Percentiles rank a stretch among this genome's conserved stretches.
Evolutionary conservation across 2,113 vertebrate species (phyloP).

Genomic region (Seriola aureovittata): DNA sequence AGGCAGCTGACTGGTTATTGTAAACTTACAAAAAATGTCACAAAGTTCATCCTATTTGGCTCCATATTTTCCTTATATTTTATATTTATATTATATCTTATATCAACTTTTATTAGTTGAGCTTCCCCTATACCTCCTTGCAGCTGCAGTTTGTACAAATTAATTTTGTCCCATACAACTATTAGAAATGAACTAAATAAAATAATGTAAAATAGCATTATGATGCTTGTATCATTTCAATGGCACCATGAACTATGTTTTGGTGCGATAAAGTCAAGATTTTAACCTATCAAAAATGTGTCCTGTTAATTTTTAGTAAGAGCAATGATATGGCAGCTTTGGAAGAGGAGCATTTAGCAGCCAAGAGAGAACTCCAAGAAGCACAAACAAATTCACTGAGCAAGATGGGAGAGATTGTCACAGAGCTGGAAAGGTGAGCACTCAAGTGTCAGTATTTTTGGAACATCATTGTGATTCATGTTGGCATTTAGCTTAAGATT

Average conservation of each 20-base stretch:
- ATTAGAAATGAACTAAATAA: background rate
- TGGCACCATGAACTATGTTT: background rate
- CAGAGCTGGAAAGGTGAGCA: constrained; percentile 89
- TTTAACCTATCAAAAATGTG: background rate
- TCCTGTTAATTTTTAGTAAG: constrained; percentile 76
- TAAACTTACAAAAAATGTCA: no score
- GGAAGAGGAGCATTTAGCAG: constrained; percentile 72
- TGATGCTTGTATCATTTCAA: background rate
- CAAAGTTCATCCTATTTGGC: no score
- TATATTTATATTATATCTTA: no score
- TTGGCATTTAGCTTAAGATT: constrained; percentile 16
- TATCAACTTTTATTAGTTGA: no score
- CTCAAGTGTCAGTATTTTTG: background rate
- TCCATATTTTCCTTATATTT: no score
- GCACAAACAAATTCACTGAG: constrained; percentile 69
- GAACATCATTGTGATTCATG: constrained; percentile 12
- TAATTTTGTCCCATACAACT: background rate
- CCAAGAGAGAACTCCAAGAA: constrained; percentile 81
- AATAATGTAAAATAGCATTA: background rate
- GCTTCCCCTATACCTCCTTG: no score
- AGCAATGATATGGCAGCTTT: constrained; percentile 78
- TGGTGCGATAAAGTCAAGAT: background rate
- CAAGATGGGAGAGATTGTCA: constrained; percentile 79
- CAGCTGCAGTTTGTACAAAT: background rate
- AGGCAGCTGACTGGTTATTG: no score